Evolutionary conservation across 2,888 invertebrate genomes (phyloP), one percentile per base, ranked within the genome.

Genomic region (Pseudanteris insignis): DNA sequence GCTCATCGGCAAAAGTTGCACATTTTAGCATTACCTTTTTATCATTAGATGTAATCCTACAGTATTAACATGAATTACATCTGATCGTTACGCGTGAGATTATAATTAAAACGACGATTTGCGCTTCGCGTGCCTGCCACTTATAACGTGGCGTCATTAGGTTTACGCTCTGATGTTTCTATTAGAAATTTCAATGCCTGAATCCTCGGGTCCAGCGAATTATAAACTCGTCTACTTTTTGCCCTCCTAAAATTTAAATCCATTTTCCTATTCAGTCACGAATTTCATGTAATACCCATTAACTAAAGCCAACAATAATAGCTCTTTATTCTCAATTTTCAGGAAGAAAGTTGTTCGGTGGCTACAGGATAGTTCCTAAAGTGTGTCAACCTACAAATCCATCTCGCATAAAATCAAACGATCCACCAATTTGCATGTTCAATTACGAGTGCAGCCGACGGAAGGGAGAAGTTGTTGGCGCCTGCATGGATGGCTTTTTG

Each of bases 401-500:
- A 11, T 84, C 82, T 25, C 75, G 83, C 65, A 83, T 84, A 32
- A 86, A 87, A 69, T 82, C 84, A 2, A 83, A 84, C 67, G 89
- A 89, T 0, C 88, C 88, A 28, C 90, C 89, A 26, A 88, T 92
- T 72, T 94, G 94, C 81, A 94, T 94, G 94, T 95, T 94, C 83
- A 94, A 94, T 81, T 92, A 92, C 73, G 93, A 94, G 76, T 94
- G 94, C 75, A 83, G 84, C 0, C 88, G 89, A 67, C 83, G 91
- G 62, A 87, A 86, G 0, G 94, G 94, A 0, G 87, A 89, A 74
- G 89, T 93, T 66, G 91, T 94, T 0, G 93, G 94, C 0, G 89
- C 94, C 0, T 95, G 94, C 74, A 92, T 94, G 89, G 94, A 94
- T 72, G 92, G 94, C 0, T 92, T 92, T 76, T 84, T 92, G n/a